These are phyloP conservation scores for Eucidaris tribuloides DNA, from an alignment of 35 echinoderm and acorn worm species.

Conservation along the genomic window DNA sequence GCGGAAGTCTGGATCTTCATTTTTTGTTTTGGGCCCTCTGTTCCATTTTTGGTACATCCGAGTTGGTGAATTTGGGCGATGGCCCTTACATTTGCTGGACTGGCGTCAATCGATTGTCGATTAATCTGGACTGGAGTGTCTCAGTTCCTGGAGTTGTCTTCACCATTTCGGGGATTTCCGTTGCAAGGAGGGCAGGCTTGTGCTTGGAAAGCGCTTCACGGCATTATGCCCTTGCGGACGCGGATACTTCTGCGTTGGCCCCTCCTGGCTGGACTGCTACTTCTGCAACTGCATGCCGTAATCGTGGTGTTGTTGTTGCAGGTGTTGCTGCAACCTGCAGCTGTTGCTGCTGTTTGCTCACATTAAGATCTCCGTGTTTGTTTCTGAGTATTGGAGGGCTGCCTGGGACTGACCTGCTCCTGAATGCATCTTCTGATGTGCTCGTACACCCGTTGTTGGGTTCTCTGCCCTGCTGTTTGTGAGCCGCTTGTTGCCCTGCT, in stretches of 20 bases:
- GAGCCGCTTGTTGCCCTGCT: background rate
- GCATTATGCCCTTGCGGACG: background rate
- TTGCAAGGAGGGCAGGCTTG: slow-evolving; percentile 6
- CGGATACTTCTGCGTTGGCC: background rate
- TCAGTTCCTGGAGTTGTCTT: slow-evolving; percentile 24
- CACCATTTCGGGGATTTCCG: background rate
- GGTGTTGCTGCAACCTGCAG: background rate
- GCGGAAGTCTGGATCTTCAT: too few relatives aligned
- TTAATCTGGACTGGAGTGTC: slow-evolving; percentile 18
- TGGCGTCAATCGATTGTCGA: too few relatives aligned
- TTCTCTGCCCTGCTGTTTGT: slow-evolving; percentile 15
- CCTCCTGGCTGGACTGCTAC: background rate
- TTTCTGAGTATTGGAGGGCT: too few relatives aligned
- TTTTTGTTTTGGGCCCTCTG: too few relatives aligned
- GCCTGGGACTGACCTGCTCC: too few relatives aligned
- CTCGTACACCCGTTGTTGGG: too few relatives aligned
- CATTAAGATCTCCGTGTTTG: too few relatives aligned
- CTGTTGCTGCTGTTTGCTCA: slow-evolving; percentile 10
- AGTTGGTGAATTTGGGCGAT: too few relatives aligned
- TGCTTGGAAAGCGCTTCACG: slow-evolving; percentile 6
- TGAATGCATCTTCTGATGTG: too few relatives aligned
- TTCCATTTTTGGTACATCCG: too few relatives aligned
- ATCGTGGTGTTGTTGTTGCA: background rate
- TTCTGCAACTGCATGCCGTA: background rate
- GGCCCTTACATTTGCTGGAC: too few relatives aligned